phyloP scores from a whole-genome alignment of 2,888 invertebrate genomes.

The Calameuta idolon region DNA sequence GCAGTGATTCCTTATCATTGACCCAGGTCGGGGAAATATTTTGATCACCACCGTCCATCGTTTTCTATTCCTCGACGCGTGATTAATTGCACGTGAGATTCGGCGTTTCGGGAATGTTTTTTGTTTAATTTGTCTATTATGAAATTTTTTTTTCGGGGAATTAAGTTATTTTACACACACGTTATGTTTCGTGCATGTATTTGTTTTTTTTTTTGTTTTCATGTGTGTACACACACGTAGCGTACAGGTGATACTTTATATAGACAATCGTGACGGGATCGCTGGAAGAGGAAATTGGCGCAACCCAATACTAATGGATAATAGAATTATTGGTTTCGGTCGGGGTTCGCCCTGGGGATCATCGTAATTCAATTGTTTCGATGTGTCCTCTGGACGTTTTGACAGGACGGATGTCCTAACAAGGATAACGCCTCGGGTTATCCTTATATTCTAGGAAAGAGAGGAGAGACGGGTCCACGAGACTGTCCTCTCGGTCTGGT shows the following conservation, averaged over 20 bases:
- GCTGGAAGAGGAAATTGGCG: constrained; percentile 59
- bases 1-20: background rate
- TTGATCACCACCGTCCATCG: background rate
- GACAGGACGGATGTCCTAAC: constrained; percentile 66
- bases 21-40: background rate
- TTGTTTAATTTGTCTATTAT: background rate
- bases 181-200: too few relatives aligned
- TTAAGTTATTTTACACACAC: too few relatives aligned
- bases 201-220: too few relatives aligned
- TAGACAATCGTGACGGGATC: background rate
- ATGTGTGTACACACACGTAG: too few relatives aligned
- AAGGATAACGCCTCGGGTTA: constrained; percentile 62
- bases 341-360: constrained; percentile 61
- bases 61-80: background rate
- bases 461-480: background rate
- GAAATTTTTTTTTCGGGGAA: background rate
- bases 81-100: background rate
- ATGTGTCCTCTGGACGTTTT: constrained; percentile 67
- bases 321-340: constrained; percentile 67
- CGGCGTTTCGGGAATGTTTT: background rate
- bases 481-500: background rate
- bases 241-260: background rate
- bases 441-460: constrained; percentile 14
- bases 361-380: constrained; percentile 67
- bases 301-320: constrained; percentile 67